Conservation (phyloP, 2,113 vertebrate species). For the Corynorhinus townsendii region DNA sequence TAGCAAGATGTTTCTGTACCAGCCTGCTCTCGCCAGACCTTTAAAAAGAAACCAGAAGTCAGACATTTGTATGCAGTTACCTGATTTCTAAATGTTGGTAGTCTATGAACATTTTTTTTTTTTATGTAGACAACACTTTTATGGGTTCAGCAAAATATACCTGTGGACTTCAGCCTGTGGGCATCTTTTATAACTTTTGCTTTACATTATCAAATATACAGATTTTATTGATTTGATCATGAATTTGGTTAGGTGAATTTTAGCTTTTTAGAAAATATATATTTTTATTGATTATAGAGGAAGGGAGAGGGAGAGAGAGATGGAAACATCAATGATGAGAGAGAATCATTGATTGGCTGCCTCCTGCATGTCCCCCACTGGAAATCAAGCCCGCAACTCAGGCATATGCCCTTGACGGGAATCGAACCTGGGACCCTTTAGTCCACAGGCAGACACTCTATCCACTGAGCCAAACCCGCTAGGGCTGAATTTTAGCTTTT, state of each 20-base stretch:
- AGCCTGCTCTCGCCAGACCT: neutral
- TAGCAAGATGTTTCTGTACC: neutral
- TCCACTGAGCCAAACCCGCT: too few species aligned
- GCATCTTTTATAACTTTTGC: slow-evolving; percentile 15
- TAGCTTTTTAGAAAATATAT: neutral
- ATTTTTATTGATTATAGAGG: too few species aligned
- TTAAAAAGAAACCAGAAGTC: neutral
- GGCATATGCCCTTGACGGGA: too few species aligned
- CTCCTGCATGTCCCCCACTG: too few species aligned
- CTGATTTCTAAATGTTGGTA: slow-evolving; percentile 34
- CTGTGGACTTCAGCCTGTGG: neutral
- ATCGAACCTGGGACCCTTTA: too few species aligned
- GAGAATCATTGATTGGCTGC: too few species aligned
- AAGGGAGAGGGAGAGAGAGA: too few species aligned
- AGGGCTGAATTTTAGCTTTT: slow-evolving; percentile 6
- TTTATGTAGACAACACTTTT: neutral
- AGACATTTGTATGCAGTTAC: neutral
- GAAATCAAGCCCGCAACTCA: too few species aligned
- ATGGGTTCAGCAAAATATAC: neutral
- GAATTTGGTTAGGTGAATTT: slow-evolving; percentile 20
- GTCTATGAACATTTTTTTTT: neutral
- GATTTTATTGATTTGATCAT: slow-evolving; percentile 13
- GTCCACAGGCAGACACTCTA: too few species aligned
- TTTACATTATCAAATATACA: neutral
- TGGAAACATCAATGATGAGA: too few species aligned